Evolutionary conservation across 2,888 invertebrate species (phyloP), one percentile per base, ranked within the genome.

Genomic region (Eupelmus urozonus): DNA sequence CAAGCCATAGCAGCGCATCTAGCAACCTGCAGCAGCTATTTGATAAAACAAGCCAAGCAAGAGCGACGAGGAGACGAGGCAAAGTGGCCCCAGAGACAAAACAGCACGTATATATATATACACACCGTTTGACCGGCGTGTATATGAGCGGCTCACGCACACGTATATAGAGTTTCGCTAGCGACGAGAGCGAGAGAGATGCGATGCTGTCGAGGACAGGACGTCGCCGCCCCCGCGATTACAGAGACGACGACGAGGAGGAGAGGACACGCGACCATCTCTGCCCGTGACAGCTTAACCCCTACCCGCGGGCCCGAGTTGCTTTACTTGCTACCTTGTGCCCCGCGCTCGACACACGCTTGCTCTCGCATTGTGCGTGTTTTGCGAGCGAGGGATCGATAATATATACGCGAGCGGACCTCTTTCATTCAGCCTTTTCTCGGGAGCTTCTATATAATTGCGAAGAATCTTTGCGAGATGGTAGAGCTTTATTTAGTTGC

Each of bases 121-220:
- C 45, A 34, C 3, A 9, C 5, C 5, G 34, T 34, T 34, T 45
- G 9, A 13, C 13, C 2, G 4, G 16, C 13, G 16, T 7, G 16
- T 16, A 16, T 7, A 16, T 45, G 16, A 16, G 45, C 16, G 9
- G 45, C 45, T 13, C 45, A 16, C 16, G 16, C 2, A 45, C 16
- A 45, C 7, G 45, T n/a, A 45, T 4, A 45, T 4, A 45, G 45
- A 45, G 13, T 45, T 45, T 45, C 13, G 45, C 34, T 9, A 34
- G 9, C 34, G 9, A 34, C 34, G 16, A 16, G 2, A 45, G 45
- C 16, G 65, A 34, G 57, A 27, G 45, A 73, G 77, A 78, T 86
- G 87, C 87, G 88, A 88, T 88, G 87, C 89, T 89, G 89, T 88
- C 88, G 87, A 84, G 88, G 87, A 89, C 89, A 89, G 89, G 86